phyloP scores from a whole-genome alignment of 2,888 invertebrate genomes.

The Pristionchus arcanus region DNA sequence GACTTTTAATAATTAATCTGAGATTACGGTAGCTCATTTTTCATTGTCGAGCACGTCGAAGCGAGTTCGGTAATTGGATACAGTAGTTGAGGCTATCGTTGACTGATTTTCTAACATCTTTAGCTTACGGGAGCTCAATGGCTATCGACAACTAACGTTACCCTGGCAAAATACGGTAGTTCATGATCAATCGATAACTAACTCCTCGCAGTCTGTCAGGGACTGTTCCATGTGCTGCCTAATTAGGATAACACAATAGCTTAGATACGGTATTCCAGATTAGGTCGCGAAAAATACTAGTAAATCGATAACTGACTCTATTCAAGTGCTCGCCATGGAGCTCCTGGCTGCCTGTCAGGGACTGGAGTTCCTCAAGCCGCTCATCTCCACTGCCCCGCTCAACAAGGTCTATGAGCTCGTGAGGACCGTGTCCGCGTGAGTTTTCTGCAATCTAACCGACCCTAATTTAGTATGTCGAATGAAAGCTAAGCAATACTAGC shows the following conservation, averaged over 20 bases:
- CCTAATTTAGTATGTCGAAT: too few species aligned
- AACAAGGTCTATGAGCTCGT: slow-evolving; percentile 85
- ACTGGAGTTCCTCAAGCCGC: slow-evolving; percentile 85
- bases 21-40: too few species aligned
- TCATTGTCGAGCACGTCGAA: too few species aligned
- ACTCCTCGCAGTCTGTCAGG: slow-evolving; percentile 85
- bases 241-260: too few species aligned
- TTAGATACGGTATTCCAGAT: too few species aligned
- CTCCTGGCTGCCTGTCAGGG: slow-evolving; percentile 85
- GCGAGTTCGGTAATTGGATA: too few species aligned
- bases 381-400: slow-evolving; percentile 84
- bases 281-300: neutral
- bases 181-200: neutral
- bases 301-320: neutral
- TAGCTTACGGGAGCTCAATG: too few species aligned
- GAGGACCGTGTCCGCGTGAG: slow-evolving; percentile 80
- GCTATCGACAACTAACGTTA: neutral
- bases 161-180: neutral
- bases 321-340: slow-evolving; percentile 85
- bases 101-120: too few species aligned
- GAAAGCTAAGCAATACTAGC: too few species aligned
- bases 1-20: neutral
- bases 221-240: too few species aligned
- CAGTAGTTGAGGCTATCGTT: too few species aligned
- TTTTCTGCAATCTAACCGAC: neutral